These are phyloP conservation scores for Ophioninae sp. DNA, from an alignment of 2,888 invertebrate species.

Conservation along the genomic window DNA sequence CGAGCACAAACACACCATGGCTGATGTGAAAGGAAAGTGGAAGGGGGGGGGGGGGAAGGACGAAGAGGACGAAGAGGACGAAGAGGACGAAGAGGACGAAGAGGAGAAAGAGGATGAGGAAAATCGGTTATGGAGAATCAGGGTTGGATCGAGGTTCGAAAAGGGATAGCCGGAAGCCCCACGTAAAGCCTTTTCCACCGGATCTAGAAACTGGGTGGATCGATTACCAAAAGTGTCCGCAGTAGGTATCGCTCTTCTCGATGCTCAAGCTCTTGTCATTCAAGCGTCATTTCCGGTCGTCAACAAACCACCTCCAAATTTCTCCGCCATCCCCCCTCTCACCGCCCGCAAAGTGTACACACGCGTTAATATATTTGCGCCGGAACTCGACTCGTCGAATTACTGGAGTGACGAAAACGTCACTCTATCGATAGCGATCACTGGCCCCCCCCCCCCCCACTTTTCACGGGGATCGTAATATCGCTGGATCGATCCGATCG, in stretches of 20 bases:
- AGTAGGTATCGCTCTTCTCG: constrained; percentile 19
- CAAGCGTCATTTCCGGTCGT: constrained; percentile 53
- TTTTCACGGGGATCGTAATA: too few relatives aligned
- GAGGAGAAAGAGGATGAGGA: background rate
- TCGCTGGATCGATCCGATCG: too few relatives aligned
- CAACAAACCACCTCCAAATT: too few relatives aligned
- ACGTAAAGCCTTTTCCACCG: background rate
- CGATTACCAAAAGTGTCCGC: constrained; percentile 32
- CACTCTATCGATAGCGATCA: background rate
- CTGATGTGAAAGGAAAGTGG: background rate
- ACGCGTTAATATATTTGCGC: background rate
- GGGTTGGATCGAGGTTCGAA: background rate
- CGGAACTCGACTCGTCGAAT: background rate
- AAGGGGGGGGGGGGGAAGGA: background rate
- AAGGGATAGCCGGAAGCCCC: background rate
- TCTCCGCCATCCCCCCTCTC: too few relatives aligned
- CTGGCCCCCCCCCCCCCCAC: background rate
- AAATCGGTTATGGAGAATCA: background rate
- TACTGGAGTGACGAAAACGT: background rate
- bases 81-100: too few relatives aligned
- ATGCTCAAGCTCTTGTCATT: constrained; percentile 47
- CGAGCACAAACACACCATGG: constrained; percentile 5
- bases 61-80: too few relatives aligned
- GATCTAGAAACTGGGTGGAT: constrained; percentile 42
- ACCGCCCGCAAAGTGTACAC: constrained; percentile 13